Evolutionary conservation across 2,888 invertebrate genomes (phyloP).

Genomic region (Luperina nickerlii): DNA sequence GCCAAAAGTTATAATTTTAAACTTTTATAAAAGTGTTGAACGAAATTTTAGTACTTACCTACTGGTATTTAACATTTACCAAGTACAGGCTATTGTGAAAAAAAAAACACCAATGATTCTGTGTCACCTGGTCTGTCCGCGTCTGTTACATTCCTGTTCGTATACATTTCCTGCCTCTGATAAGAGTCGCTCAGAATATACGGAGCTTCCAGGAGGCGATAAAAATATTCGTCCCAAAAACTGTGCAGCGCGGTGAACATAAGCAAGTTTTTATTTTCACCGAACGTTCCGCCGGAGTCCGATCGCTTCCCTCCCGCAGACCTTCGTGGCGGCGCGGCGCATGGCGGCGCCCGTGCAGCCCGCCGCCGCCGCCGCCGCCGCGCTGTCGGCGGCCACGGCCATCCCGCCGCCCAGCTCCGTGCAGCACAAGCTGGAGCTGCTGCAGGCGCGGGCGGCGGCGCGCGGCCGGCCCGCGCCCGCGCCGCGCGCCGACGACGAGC

Average conservation of each 20-base stretch:
- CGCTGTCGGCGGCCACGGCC: constrained; percentile 87
- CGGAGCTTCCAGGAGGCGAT: background rate
- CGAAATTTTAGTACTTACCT: background rate
- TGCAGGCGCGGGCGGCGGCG: constrained; percentile 85
- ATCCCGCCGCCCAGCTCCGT: constrained; percentile 88
- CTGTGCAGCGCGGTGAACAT: background rate
- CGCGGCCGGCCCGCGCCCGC: constrained; percentile 76
- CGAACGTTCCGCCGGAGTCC: no score
- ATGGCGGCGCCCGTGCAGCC: constrained; percentile 88
- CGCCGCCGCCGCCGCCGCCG: constrained; percentile 87
- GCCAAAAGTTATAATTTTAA: no score
- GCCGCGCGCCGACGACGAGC: constrained; percentile 73
- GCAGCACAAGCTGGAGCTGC: constrained; percentile 87
- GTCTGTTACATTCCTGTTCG: background rate
- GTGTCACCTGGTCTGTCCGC: no score
- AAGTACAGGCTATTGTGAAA: background rate
- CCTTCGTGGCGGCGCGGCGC: constrained; percentile 87
- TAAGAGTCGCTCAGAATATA: background rate
- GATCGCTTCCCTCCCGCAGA: constrained; percentile 69
- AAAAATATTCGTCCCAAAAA: background rate
- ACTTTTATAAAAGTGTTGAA: no score
- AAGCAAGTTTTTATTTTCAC: background rate
- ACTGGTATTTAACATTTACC: background rate
- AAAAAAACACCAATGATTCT: background rate
- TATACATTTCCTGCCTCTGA: background rate